Percentiles rank a stretch among this genome's conserved stretches.
phyloP scores from a whole-genome alignment of 2,113 vertebrate species.

The Seriola aureovittata region DNA sequence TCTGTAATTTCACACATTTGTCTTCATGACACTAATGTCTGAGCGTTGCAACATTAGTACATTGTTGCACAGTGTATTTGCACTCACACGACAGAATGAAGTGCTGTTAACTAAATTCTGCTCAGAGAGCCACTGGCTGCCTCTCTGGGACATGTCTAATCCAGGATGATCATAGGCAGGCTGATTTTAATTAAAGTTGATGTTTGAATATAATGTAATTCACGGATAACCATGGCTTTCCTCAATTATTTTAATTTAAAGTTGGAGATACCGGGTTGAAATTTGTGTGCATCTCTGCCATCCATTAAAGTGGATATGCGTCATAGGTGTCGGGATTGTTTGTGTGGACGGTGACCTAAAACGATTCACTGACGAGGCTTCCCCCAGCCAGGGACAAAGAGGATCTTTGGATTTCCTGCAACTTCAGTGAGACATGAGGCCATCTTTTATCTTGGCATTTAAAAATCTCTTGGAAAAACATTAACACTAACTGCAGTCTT shows the following conservation, averaged over 20 bases:
- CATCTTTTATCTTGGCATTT: constrained; percentile 41
- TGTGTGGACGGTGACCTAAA: constrained; percentile 16
- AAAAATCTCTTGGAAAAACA: constrained; percentile 36
- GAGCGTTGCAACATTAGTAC: constrained; percentile 53
- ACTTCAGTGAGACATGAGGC: constrained; percentile 34
- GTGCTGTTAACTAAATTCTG: constrained; percentile 47
- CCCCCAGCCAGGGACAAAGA: constrained; percentile 3
- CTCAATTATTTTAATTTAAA: constrained; percentile 15
- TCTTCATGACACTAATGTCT: constrained; percentile 63
- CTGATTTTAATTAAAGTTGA: constrained; percentile 62
- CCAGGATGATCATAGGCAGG: constrained; percentile 37
- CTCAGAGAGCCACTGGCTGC: constrained; percentile 50
- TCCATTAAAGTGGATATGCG: constrained; percentile 12
- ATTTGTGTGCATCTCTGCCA: constrained; percentile 12
- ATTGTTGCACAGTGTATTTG: constrained; percentile 58
- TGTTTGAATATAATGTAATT: constrained; percentile 32
- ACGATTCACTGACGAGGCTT: background rate
- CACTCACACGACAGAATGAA: constrained; percentile 52
- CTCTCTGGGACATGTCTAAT: constrained; percentile 45
- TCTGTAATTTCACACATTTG: constrained; percentile 35
- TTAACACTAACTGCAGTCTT: constrained; percentile 34
- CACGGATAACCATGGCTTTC: background rate
- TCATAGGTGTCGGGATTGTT: constrained; percentile 1
- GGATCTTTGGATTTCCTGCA: constrained; percentile 48
- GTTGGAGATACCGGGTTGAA: background rate